phyloP scores from a whole-genome alignment of 2,113 vertebrate genomes.

The Triplophysa tibetana region DNA sequence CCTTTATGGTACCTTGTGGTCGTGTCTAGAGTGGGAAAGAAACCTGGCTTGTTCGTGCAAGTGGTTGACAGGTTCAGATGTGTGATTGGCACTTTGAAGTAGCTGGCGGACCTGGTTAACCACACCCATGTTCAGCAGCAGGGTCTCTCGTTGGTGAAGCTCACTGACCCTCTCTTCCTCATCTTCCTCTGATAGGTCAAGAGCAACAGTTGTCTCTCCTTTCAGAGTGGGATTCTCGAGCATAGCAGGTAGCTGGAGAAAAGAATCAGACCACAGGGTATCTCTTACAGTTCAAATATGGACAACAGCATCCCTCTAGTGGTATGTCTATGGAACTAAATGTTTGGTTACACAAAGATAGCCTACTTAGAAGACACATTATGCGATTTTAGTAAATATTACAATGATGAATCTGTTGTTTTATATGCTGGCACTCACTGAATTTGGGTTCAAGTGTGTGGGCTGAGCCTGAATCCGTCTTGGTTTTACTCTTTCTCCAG shows the following conservation, averaged over 20 bases:
- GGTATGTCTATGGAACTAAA: slow-evolving; percentile 34
- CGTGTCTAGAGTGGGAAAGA: slow-evolving; percentile 33
- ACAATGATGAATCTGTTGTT: too few species aligned
- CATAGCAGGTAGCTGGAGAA: slow-evolving; percentile 49
- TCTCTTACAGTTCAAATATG: slow-evolving; percentile 38
- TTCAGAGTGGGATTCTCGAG: slow-evolving; percentile 9
- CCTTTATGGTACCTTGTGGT: slow-evolving; percentile 4
- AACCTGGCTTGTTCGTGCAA: slow-evolving; percentile 33
- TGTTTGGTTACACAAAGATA: background rate
- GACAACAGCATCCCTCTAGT: slow-evolving; percentile 61
- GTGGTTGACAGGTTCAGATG: background rate
- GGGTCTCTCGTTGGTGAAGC: slow-evolving; percentile 64
- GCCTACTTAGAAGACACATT: too few species aligned
- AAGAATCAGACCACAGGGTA: background rate
- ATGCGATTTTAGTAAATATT: too few species aligned
- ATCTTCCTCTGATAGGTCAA: slow-evolving; percentile 52
- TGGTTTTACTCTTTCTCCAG: slow-evolving; percentile 68
- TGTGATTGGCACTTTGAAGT: background rate
- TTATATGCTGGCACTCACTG: slow-evolving; percentile 43
- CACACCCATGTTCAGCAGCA: slow-evolving; percentile 70
- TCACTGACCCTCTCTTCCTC: slow-evolving; percentile 52
- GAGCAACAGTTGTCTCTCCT: slow-evolving; percentile 13
- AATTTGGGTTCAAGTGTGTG: background rate
- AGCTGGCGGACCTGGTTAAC: slow-evolving; percentile 67
- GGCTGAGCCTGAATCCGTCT: slow-evolving; percentile 7